phyloP scores from a whole-genome alignment of 2,113 vertebrate species.

The Girardinichthys multiradiatus region DNA sequence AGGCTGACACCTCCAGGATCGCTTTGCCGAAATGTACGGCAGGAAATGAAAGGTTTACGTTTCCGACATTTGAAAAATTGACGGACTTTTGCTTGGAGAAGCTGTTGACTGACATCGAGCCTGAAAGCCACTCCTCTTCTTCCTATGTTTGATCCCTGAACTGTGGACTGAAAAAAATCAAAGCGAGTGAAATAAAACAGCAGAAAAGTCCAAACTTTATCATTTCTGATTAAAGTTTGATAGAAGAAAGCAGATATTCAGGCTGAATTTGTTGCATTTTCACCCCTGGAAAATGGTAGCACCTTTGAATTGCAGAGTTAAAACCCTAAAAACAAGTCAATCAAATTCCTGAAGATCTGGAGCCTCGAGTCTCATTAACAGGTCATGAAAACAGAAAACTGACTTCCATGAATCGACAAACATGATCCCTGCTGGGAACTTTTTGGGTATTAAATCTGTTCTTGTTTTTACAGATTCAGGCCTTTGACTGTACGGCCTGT shows the following conservation, averaged over 20 bases:
- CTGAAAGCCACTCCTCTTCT: too few relatives aligned
- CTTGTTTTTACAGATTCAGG: background rate
- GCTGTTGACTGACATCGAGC: too few relatives aligned
- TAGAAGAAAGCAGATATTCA: background rate
- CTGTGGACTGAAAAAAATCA: background rate
- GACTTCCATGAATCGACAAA: too few relatives aligned
- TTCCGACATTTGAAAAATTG: too few relatives aligned
- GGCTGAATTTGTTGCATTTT: background rate
- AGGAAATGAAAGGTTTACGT: too few relatives aligned
- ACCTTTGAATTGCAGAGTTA: background rate
- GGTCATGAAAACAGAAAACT: too few relatives aligned
- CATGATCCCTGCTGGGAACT: conserved; percentile 49
- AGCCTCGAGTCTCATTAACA: conserved; percentile 3
- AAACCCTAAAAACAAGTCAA: background rate
- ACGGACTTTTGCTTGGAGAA: too few relatives aligned
- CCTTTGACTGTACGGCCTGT: background rate
- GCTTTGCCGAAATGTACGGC: too few relatives aligned
- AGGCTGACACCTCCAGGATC: too few relatives aligned
- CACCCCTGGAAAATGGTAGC: background rate
- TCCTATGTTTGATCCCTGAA: background rate
- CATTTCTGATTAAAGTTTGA: background rate
- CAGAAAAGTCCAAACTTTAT: too few relatives aligned
- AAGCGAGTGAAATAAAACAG: too few relatives aligned
- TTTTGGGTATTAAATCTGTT: background rate
- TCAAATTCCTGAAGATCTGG: background rate